Percentiles rank a stretch among this genome's conserved stretches.
Evolutionary conservation across 2,113 vertebrate genomes (phyloP).

Genomic region (Pavo muticus): DNA sequence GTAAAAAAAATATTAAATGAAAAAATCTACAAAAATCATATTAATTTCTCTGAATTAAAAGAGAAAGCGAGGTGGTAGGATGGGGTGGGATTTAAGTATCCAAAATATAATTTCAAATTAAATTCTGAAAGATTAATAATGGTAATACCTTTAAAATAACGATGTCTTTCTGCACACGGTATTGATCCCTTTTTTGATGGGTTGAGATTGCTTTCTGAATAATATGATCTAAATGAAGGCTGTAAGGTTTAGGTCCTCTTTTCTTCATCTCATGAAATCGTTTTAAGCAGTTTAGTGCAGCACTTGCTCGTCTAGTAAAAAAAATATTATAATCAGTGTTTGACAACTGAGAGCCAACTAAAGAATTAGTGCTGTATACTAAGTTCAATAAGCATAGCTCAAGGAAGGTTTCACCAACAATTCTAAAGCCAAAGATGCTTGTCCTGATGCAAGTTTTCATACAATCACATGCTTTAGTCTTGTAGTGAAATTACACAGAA

Average conservation of each 20-base stretch:
- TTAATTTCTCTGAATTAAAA: background rate
- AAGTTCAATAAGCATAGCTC: background rate
- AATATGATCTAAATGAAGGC: constrained; percentile 97
- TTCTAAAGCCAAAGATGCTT: background rate
- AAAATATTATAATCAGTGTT: background rate
- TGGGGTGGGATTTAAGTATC: background rate
- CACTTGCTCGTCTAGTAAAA: constrained; percentile 90
- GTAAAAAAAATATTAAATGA: background rate
- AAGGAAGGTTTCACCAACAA: background rate
- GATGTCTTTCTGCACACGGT: constrained; percentile 92
- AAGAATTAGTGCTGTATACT: background rate
- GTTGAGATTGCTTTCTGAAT: constrained; percentile 91
- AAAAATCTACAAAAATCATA: background rate
- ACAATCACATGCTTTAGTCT: background rate
- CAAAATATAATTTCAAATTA: background rate
- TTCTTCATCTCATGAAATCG: constrained; percentile 98
- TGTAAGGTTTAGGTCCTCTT: constrained; percentile 93
- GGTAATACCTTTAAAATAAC: constrained; percentile 90
- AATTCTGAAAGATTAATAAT: background rate
- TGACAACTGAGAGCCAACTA: background rate
- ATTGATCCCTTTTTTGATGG: constrained; percentile 90
- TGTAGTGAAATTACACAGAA: background rate
- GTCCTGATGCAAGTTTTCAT: background rate
- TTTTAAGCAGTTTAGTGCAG: constrained; percentile 95
- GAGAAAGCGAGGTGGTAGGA: background rate